phyloP scores from a whole-genome alignment of 2,888 invertebrate genomes.

The Empis stercorea region DNA sequence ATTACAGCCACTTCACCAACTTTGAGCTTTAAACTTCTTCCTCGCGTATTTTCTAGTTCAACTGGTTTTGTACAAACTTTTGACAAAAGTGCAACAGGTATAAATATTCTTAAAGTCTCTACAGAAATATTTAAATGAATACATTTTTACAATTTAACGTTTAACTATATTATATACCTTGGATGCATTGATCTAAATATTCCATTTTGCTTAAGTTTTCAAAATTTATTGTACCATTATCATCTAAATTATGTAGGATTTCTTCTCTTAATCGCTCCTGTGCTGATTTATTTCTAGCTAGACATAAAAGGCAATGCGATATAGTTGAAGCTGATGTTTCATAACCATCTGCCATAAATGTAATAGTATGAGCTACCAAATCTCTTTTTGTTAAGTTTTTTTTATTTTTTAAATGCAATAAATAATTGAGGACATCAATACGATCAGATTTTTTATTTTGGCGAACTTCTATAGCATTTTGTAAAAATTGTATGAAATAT shows the following conservation, averaged over 20 bases:
- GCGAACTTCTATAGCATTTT: slow-evolving; percentile 12
- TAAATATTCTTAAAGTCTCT: too few relatives aligned
- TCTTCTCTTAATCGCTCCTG: slow-evolving; percentile 22
- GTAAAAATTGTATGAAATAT: slow-evolving; percentile 14
- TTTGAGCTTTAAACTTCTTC: too few relatives aligned
- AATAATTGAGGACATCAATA: slow-evolving; percentile 15
- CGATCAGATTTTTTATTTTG: slow-evolving; percentile 9
- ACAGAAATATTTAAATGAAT: too few relatives aligned
- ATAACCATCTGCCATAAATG: slow-evolving; percentile 23
- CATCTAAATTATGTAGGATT: slow-evolving; percentile 14
- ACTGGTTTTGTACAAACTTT: slow-evolving; percentile 21
- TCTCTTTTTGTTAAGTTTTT: slow-evolving; percentile 19
- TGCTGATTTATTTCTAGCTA: slow-evolving; percentile 17
- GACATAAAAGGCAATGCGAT: slow-evolving; percentile 16
- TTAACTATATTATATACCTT: too few relatives aligned
- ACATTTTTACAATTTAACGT: too few relatives aligned
- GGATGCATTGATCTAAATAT: slow-evolving; percentile 23
- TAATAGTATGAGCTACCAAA: slow-evolving; percentile 19
- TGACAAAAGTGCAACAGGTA: slow-evolving; percentile 10
- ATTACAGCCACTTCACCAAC: too few relatives aligned
- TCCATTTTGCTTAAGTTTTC: slow-evolving; percentile 20
- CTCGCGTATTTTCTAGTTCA: slow-evolving; percentile 12
- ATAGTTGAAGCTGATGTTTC: slow-evolving; percentile 22
- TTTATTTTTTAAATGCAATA: slow-evolving; percentile 11
- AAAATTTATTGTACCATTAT: slow-evolving; percentile 16